phyloP scores from a whole-genome alignment of 2,113 vertebrate genomes.

The Rutilus rutilus region DNA sequence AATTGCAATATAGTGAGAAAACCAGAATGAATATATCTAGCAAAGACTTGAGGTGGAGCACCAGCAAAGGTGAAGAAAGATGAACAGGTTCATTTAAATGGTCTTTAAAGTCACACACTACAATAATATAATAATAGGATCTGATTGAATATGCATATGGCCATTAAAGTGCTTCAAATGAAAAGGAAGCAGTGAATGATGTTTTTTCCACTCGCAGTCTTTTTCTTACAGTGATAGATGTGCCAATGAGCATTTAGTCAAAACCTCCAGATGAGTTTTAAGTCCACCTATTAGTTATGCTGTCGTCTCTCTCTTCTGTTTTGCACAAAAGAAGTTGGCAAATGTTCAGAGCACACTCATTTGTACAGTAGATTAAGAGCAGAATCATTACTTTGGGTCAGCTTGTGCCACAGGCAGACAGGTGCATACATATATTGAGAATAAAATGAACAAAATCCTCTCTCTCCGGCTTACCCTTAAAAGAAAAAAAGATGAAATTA shows the following conservation, averaged over 20 bases:
- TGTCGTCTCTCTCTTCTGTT: conserved; percentile 16
- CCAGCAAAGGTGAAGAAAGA: conserved; percentile 35
- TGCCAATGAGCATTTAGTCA: conserved; percentile 22
- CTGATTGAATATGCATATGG: background rate
- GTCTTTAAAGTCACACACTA: background rate
- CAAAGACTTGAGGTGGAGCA: background rate
- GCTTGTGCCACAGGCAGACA: conserved; percentile 46
- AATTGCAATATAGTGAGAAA: background rate
- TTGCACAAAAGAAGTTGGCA: conserved; percentile 1
- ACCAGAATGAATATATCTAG: background rate
- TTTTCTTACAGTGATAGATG: conserved; percentile 8
- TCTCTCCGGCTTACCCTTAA: background rate
- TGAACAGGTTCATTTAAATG: conserved; percentile 45
- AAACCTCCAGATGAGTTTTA: conserved; percentile 19
- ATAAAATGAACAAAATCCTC: conserved; percentile 32
- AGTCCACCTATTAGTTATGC: conserved; percentile 7
- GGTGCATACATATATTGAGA: conserved; percentile 45
- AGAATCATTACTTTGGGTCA: conserved; percentile 17
- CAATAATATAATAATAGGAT: conserved; percentile 22
- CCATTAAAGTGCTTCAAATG: background rate
- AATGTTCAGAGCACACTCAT: background rate
- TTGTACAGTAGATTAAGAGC: conserved; percentile 30
- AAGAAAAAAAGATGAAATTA: conserved; percentile 41
- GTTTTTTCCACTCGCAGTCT: background rate
- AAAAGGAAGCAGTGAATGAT: background rate